These are phyloP conservation scores for Chrysogorgia sp. DNA, from an alignment of 92 coral and sea anemone genomes.

Conservation along the genomic window DNA sequence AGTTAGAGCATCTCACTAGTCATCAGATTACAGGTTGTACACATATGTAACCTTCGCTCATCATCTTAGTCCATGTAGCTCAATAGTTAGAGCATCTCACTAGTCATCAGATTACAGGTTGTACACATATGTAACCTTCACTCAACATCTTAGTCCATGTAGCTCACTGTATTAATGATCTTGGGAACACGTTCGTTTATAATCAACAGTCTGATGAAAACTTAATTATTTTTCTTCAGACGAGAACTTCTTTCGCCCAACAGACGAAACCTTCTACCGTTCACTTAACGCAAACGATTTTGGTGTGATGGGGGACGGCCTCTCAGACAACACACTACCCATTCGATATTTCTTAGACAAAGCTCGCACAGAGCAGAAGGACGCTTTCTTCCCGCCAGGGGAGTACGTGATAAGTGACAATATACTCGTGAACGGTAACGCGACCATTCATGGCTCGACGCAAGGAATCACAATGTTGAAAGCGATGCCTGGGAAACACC, in stretches of 20 bases:
- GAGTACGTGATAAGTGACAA: constrained; percentile 46
- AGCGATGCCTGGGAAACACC: neutral
- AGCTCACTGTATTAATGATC: no score
- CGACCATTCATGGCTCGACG: constrained; percentile 48
- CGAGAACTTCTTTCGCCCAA: neutral
- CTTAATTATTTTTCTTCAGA: neutral
- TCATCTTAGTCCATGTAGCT: no score
- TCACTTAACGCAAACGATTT: constrained; percentile 9
- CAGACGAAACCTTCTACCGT: neutral
- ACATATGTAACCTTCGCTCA: no score
- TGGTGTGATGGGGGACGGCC: constrained; percentile 62
- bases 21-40: no score
- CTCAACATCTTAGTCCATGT: no score
- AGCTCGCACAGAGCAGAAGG: constrained; percentile 1
- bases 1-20: no score
- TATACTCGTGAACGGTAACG: constrained; percentile 26
- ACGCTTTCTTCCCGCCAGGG: constrained; percentile 64
- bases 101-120: no score
- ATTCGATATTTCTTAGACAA: constrained; percentile 45
- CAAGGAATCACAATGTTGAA: constrained; percentile 51
- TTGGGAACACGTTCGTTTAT: no score
- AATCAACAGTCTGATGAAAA: no score
- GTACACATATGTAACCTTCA: no score
- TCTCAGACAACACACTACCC: constrained; percentile 49
- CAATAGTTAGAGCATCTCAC: no score